A percentile compares a stretch with the other conserved stretches of the same genome.
Evolutionary conservation across 2,113 vertebrate genomes (phyloP).

Genomic region (Vombatus ursinus): DNA sequence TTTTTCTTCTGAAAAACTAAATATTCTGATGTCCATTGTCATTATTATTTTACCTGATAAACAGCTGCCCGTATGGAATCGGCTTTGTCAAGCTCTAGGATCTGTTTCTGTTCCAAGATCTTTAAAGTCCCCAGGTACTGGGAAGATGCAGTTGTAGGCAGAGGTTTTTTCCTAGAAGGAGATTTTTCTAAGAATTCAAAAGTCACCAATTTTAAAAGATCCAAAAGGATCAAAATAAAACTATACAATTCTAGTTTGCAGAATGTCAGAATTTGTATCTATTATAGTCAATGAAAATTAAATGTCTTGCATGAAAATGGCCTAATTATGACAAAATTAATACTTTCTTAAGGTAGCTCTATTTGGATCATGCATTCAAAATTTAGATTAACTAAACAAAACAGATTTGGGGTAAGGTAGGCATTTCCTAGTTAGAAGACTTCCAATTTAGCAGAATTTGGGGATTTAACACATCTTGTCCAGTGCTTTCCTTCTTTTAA

Average conservation of each 20-base stretch:
- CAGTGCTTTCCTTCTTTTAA: background rate
- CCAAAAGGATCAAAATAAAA: constrained; percentile 49
- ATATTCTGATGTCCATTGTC: background rate
- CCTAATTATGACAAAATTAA: background rate
- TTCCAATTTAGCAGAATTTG: background rate
- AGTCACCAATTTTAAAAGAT: constrained; percentile 78
- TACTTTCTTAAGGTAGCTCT: background rate
- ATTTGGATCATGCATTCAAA: background rate
- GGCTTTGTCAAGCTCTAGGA: constrained; percentile 79
- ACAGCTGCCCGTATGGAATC: constrained; percentile 90
- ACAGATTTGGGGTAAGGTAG: background rate
- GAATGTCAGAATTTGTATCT: constrained; percentile 1
- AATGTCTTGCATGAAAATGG: background rate
- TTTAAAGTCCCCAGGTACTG: constrained; percentile 91
- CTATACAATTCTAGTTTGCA: constrained; percentile 15
- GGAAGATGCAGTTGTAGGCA: constrained; percentile 78
- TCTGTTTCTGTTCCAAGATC: constrained; percentile 87
- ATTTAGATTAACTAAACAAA: background rate
- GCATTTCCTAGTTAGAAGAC: background rate
- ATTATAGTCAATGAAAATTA: background rate
- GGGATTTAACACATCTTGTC: background rate
- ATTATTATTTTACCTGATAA: constrained; percentile 90
- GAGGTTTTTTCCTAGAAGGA: constrained; percentile 48
- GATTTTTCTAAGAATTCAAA: constrained; percentile 74
- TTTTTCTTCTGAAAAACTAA: background rate